Conservation (phyloP, 1,140 invertebrate species). For the Lerema accius region DNA sequence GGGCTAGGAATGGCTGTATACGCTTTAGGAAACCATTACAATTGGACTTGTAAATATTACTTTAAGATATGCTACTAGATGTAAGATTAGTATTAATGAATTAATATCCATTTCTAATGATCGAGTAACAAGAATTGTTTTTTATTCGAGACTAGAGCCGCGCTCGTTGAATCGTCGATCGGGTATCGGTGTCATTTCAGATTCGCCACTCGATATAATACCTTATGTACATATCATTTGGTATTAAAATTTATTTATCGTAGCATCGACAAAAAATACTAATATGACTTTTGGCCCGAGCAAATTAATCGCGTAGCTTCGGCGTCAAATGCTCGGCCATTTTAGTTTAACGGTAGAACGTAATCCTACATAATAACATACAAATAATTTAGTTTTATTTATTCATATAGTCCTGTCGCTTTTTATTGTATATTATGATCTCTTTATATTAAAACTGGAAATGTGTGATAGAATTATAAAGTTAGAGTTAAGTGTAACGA, state of each 20-base stretch:
- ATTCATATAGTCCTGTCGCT: too few species aligned
- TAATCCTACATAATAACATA: too few species aligned
- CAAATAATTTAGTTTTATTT: too few species aligned
- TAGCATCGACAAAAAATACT: background rate
- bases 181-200: too few species aligned
- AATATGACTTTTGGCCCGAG: background rate
- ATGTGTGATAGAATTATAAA: slow-evolving; percentile 5
- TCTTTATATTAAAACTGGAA: background rate
- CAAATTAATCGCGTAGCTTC: background rate
- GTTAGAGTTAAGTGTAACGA: slow-evolving; percentile 6
- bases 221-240: background rate
- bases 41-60: slow-evolving; percentile 45
- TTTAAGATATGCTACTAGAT: slow-evolving; percentile 24
- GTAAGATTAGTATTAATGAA: slow-evolving; percentile 12
- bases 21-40: slow-evolving; percentile 48
- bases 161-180: too few species aligned
- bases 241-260: background rate
- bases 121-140: background rate
- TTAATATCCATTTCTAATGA: slow-evolving; percentile 1
- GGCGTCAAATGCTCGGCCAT: background rate
- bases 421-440: too few species aligned
- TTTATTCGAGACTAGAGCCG: background rate
- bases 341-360: background rate
- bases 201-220: too few species aligned
- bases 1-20: slow-evolving; percentile 48